Percentiles rank a stretch among this genome's conserved stretches.
phyloP scores from a whole-genome alignment of 2,113 vertebrate species.

The Cathartes aura region DNA sequence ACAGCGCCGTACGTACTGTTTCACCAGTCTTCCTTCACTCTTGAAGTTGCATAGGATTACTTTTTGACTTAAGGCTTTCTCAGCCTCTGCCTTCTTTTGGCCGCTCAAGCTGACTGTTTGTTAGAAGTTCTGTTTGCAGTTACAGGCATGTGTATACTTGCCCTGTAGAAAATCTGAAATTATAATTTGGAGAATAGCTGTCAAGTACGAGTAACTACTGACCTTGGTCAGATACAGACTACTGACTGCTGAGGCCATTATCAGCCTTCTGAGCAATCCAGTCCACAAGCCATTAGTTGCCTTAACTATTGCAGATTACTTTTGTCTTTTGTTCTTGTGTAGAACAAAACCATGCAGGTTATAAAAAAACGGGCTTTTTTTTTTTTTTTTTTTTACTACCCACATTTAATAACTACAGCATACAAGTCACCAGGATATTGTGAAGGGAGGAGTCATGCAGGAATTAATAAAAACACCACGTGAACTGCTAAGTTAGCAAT shows the following conservation, averaged over 20 bases:
- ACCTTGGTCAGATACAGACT: not conserved
- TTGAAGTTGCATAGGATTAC: not conserved
- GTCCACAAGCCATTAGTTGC: not conserved
- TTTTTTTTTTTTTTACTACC: not conserved
- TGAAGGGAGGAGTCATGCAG: not conserved
- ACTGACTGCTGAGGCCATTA: not conserved
- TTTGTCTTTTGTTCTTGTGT: not conserved
- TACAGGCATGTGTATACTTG: not conserved
- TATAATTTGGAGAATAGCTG: not conserved
- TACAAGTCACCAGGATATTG: not conserved
- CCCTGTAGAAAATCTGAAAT: not conserved
- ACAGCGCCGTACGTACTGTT: fast-evolving
- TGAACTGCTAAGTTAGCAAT: not conserved
- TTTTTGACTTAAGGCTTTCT: not conserved
- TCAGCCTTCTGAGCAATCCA: not conserved
- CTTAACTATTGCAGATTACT: not conserved
- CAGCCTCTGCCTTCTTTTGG: not conserved
- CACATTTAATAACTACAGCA: not conserved
- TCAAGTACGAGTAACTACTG: not conserved
- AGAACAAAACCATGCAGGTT: not conserved
- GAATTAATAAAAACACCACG: not conserved
- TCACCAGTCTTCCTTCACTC: not conserved
- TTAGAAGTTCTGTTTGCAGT: not conserved
- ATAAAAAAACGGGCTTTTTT: not conserved
- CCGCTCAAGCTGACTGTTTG: not conserved